Conservation (phyloP, 2,113 vertebrate species). For the Pterophyllum scalare region DNA sequence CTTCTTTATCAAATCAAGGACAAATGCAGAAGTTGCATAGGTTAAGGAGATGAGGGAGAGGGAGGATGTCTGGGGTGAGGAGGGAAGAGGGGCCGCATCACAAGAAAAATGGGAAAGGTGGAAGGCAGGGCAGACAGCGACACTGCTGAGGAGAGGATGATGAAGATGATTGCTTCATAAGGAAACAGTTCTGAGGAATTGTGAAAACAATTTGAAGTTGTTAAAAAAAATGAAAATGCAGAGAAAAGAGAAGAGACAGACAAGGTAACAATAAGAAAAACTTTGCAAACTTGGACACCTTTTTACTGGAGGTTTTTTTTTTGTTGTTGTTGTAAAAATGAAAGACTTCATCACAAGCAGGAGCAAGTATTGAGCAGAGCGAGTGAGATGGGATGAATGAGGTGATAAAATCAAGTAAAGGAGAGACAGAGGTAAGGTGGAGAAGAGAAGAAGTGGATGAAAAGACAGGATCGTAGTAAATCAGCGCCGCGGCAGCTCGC, state of each 20-base stretch:
- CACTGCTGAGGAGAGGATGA: background rate
- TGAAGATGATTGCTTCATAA: background rate
- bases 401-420: background rate
- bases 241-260: background rate
- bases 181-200: background rate
- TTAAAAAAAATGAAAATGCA: no score
- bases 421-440: background rate
- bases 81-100: background rate
- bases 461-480: conserved; percentile 29
- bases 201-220: background rate
- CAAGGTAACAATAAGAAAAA: background rate
- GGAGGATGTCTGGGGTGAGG: conserved; percentile 3
- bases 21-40: conserved; percentile 25
- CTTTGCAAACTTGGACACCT: background rate
- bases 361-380: background rate
- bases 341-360: background rate
- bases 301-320: background rate
- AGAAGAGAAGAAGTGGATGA: conserved; percentile 9
- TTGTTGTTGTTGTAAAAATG: background rate
- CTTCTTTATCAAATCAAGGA: conserved; percentile 57
- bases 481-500: conserved; percentile 13
- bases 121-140: background rate
- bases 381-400: background rate
- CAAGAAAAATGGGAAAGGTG: background rate
- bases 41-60: background rate